Conservation (phyloP, 2,888 invertebrate species). For the Lasiommata megera region DNA sequence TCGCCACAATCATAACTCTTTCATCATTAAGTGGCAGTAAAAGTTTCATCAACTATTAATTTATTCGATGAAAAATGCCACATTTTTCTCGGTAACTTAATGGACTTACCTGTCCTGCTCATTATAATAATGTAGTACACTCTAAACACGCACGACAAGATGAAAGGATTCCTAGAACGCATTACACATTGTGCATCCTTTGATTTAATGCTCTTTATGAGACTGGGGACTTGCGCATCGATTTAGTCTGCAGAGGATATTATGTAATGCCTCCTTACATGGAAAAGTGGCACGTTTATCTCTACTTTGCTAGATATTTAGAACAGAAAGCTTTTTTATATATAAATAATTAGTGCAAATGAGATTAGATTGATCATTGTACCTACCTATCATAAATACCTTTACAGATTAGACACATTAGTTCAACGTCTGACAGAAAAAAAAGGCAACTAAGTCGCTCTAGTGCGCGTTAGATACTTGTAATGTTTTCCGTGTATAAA, state of each 20-base stretch:
- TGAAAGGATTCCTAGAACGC: constrained; percentile 1
- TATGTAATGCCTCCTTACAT: constrained; percentile 6
- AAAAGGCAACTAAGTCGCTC: too few species aligned
- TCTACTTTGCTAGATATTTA: not conserved
- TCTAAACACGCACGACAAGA: constrained; percentile 6
- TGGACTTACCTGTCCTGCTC: not conserved
- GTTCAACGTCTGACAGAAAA: too few species aligned
- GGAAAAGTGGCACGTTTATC: not conserved
- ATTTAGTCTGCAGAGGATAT: constrained; percentile 5
- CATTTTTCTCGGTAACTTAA: too few species aligned
- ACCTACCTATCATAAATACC: too few species aligned
- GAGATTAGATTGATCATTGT: not conserved
- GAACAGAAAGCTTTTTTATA: constrained; percentile 2
- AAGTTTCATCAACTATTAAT: too few species aligned
- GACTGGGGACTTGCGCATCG: not conserved
- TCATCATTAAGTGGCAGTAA: too few species aligned
- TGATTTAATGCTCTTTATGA: constrained; percentile 18
- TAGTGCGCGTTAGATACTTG: too few species aligned
- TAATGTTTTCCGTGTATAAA: too few species aligned
- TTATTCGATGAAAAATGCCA: too few species aligned
- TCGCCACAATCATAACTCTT: too few species aligned
- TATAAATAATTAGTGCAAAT: not conserved
- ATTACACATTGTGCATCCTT: constrained; percentile 19
- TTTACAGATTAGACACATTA: too few species aligned
- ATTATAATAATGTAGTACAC: not conserved